Percentiles rank a stretch among this genome's conserved stretches.
These are phyloP conservation scores for Blastobasis adustella DNA, from an alignment of 2,888 invertebrate genomes.

Conservation along the genomic window DNA sequence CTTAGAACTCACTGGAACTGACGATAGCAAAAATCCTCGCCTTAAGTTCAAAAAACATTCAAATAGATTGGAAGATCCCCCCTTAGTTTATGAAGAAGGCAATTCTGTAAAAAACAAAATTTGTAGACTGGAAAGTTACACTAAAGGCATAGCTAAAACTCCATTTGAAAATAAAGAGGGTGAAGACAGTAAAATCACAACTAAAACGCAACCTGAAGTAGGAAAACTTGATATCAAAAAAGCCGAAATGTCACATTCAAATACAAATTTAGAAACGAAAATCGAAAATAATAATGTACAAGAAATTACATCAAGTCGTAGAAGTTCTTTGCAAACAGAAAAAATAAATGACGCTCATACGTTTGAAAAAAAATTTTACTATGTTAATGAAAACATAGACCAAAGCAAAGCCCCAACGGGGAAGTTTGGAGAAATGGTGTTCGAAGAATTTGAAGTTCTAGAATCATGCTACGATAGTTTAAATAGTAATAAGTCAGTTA, in stretches of 20 bases:
- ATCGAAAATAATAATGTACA: slow-evolving; percentile 23
- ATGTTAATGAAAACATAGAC: slow-evolving; percentile 74
- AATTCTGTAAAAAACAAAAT: slow-evolving; percentile 71
- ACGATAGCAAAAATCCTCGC: slow-evolving; percentile 66
- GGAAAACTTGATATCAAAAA: slow-evolving; percentile 23
- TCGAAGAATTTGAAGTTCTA: slow-evolving; percentile 86
- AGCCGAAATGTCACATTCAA: slow-evolving; percentile 19
- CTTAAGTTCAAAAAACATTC: slow-evolving; percentile 53
- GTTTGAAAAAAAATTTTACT: slow-evolving; percentile 76
- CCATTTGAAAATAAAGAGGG: slow-evolving; percentile 56
- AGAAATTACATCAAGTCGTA: slow-evolving; percentile 25
- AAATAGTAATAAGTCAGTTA: slow-evolving; percentile 70
- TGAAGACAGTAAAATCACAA: slow-evolving; percentile 33
- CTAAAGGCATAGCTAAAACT: slow-evolving; percentile 59
- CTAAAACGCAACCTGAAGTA: slow-evolving; percentile 26
- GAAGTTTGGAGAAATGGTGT: slow-evolving; percentile 88
- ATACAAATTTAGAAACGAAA: slow-evolving; percentile 15
- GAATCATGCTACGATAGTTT: slow-evolving; percentile 77
- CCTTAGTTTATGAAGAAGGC: slow-evolving; percentile 57
- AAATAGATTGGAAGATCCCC: slow-evolving; percentile 56
- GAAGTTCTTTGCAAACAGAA: slow-evolving; percentile 32
- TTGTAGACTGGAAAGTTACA: slow-evolving; percentile 66
- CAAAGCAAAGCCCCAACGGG: slow-evolving; percentile 73
- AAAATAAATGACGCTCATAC: slow-evolving; percentile 39
- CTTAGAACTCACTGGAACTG: slow-evolving; percentile 84